Evolutionary conservation across 2,797 vertebrate genomes (phyloP).

Genomic region (Micropoecilia bifurca): DNA sequence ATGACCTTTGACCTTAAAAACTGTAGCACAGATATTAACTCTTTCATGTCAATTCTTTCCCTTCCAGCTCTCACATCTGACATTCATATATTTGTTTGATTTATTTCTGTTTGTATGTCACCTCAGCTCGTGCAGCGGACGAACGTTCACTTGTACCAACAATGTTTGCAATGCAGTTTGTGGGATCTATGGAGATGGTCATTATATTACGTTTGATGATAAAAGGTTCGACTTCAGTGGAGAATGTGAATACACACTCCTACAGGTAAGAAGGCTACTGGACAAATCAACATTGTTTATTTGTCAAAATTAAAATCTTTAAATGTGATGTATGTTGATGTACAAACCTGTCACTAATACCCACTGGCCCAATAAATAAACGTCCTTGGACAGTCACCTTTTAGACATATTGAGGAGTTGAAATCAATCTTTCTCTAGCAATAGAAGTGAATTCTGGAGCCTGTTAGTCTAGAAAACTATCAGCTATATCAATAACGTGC

Average conservation of each 20-base stretch:
- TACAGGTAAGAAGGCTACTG: slow-evolving; percentile 81
- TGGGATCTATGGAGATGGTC: slow-evolving; percentile 90
- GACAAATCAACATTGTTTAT: background rate
- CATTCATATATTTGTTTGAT: background rate
- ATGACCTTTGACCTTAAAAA: background rate
- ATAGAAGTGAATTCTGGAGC: background rate
- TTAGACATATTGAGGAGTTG: background rate
- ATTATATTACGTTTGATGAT: slow-evolving; percentile 91
- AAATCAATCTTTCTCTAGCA: background rate
- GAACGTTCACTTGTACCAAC: slow-evolving; percentile 87
- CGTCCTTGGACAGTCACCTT: background rate
- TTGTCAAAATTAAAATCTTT: background rate
- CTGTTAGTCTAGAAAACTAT: background rate
- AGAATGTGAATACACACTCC: slow-evolving; percentile 90
- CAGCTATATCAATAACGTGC: background rate
- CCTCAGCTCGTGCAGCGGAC: slow-evolving; percentile 83
- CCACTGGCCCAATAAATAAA: background rate
- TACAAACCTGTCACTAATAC: background rate
- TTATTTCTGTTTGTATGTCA: slow-evolving; percentile 21
- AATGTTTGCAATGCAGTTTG: slow-evolving; percentile 87
- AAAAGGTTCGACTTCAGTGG: slow-evolving; percentile 90
- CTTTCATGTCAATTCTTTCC: background rate
- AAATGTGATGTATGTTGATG: background rate
- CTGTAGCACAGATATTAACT: background rate
- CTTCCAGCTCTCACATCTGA: background rate